Evolutionary conservation across 2,113 vertebrate genomes (phyloP).

Genomic region (Puma concolor): DNA sequence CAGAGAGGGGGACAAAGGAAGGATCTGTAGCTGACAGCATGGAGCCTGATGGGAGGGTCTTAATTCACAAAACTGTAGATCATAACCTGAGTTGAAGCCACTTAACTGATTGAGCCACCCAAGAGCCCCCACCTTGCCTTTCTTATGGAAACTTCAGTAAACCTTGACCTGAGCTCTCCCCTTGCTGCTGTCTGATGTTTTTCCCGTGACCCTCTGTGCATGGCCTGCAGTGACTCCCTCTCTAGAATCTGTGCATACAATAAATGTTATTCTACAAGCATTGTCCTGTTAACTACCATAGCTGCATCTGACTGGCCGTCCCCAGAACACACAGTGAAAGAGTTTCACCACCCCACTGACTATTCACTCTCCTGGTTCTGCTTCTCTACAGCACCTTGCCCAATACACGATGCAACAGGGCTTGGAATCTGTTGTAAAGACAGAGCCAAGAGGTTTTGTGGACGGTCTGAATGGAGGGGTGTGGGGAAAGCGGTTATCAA

Average conservation of each 20-base stretch:
- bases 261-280: neutral
- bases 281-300: neutral
- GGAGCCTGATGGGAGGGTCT: no score
- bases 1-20: no score
- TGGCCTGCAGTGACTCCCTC: neutral
- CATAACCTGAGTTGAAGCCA: no score
- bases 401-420: no score
- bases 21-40: no score
- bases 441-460: neutral
- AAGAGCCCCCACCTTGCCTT: neutral
- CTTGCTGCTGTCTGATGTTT: neutral
- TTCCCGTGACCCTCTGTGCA: neutral
- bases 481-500: neutral
- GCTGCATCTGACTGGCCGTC: neutral
- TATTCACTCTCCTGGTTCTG: neutral
- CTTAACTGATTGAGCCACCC: no score
- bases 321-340: neutral
- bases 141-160: neutral
- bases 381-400: neutral
- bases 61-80: no score
- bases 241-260: neutral
- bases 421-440: neutral
- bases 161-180: neutral
- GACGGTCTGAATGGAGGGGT: neutral
- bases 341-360: neutral